Evolutionary conservation across 2,797 vertebrate genomes (phyloP).

Genomic region (Margarornis squamiger): DNA sequence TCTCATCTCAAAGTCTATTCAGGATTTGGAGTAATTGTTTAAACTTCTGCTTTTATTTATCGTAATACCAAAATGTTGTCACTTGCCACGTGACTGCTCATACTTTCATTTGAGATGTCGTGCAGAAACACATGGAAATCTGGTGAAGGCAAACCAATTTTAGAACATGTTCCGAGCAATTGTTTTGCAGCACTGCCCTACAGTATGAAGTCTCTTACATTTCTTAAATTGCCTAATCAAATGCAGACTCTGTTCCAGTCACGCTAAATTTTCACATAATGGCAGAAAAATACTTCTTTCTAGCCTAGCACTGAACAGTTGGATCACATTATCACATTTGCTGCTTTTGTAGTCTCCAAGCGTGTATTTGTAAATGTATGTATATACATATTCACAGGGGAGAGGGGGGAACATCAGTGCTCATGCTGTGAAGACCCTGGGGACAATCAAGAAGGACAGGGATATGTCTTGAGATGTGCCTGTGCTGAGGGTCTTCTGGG

Average conservation of each 20-base stretch:
- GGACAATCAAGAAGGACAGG: not conserved
- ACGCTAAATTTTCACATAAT: constrained; percentile 78
- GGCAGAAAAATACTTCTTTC: constrained; percentile 79
- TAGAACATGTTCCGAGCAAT: constrained; percentile 44
- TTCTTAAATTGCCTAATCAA: constrained; percentile 75
- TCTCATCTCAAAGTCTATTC: not conserved
- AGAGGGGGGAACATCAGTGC: not conserved
- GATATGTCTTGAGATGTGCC: not conserved
- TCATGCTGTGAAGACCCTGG: not conserved
- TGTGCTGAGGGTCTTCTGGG: not conserved
- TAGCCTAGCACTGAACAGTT: constrained; percentile 78
- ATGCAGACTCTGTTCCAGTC: constrained; percentile 79
- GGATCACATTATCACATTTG: constrained; percentile 73
- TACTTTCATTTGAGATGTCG: constrained; percentile 56
- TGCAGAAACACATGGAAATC: constrained; percentile 49
- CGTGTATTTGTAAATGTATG: not conserved
- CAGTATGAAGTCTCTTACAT: constrained; percentile 75
- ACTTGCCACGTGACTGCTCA: constrained; percentile 44
- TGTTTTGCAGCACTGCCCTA: constrained; percentile 75
- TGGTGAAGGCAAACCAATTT: constrained; percentile 62
- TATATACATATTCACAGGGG: not conserved
- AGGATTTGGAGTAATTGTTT: constrained; percentile 41
- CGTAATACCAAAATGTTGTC: constrained; percentile 40
- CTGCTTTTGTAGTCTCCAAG: constrained; percentile 32
- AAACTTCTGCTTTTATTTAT: constrained; percentile 47